Percentiles rank a stretch among this genome's conserved stretches.
phyloP scores from a whole-genome alignment of 37 sponge, comb jelly and placozoan species.

The Haliclona indistincta region DNA sequence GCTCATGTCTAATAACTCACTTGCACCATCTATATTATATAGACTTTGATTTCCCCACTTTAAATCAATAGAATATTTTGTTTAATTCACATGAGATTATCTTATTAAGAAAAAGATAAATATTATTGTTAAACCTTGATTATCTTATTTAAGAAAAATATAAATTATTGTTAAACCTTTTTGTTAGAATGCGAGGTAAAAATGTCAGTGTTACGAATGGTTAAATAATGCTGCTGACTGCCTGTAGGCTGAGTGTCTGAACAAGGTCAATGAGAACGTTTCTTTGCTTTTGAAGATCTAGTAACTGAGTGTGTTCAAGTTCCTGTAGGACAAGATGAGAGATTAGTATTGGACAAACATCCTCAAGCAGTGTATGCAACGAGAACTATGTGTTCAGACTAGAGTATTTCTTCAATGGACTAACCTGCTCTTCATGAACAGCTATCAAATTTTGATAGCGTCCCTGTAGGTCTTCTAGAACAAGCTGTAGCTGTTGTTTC shows the following conservation, averaged over 20 bases:
- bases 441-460: slow-evolving; percentile 17
- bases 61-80: not conserved
- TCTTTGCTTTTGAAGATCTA: not conserved
- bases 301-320: not conserved
- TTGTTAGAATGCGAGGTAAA: too few species aligned
- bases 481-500: slow-evolving; percentile 12
- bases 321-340: slow-evolving; percentile 1
- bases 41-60: not conserved
- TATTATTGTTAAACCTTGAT: too few species aligned
- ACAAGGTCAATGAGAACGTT: not conserved
- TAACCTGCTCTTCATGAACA: slow-evolving; percentile 34
- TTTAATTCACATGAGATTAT: too few species aligned
- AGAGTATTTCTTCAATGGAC: not conserved
- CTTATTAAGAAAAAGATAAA: too few species aligned
- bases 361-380: not conserved
- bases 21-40: not conserved
- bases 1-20: not conserved
- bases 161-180: too few species aligned
- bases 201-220: too few species aligned
- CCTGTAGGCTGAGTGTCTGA: not conserved
- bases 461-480: slow-evolving; percentile 23
- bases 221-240: too few species aligned
- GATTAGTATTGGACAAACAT: not conserved
- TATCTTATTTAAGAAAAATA: too few species aligned
- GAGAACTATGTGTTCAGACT: not conserved